Conservation (phyloP, 2,113 vertebrate genomes). For the Addax nasomaculatus region DNA sequence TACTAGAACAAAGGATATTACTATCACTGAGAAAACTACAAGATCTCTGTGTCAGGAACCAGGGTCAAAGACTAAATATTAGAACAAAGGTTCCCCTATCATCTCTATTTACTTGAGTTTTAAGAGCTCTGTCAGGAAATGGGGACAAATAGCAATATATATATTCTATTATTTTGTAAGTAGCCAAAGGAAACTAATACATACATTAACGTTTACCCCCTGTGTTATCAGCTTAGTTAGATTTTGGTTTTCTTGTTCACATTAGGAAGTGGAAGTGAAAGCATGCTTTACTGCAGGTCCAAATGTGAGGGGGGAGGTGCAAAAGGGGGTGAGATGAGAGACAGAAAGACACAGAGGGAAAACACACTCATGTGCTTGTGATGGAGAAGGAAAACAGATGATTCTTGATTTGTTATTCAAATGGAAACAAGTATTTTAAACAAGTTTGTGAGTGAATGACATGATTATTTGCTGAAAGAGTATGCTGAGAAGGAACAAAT, state of each 20-base stretch:
- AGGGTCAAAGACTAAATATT: neutral
- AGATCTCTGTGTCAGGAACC: neutral
- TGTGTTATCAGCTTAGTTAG: neutral
- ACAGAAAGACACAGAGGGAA: neutral
- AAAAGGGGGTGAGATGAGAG: neutral
- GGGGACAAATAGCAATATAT: neutral
- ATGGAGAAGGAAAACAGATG: neutral
- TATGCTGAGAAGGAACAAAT: neutral
- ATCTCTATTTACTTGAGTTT: neutral
- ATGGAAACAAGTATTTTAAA: neutral
- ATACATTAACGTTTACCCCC: neutral
- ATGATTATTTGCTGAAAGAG: neutral
- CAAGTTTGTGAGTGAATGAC: neutral
- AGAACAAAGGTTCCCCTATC: neutral
- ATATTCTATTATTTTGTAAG: neutral
- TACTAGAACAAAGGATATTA: neutral
- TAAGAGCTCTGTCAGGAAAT: neutral
- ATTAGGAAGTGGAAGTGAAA: neutral
- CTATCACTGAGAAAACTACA: neutral
- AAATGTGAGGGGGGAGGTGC: neutral
- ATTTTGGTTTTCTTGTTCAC: neutral
- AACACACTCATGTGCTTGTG: neutral
- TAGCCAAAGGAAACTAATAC: neutral
- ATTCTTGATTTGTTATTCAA: neutral
- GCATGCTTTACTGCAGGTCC: neutral